A percentile compares a stretch with the other conserved stretches of the same genome.
Evolutionary conservation across 2,888 invertebrate genomes (phyloP).

Genomic region (Chymomyza amoena): DNA sequence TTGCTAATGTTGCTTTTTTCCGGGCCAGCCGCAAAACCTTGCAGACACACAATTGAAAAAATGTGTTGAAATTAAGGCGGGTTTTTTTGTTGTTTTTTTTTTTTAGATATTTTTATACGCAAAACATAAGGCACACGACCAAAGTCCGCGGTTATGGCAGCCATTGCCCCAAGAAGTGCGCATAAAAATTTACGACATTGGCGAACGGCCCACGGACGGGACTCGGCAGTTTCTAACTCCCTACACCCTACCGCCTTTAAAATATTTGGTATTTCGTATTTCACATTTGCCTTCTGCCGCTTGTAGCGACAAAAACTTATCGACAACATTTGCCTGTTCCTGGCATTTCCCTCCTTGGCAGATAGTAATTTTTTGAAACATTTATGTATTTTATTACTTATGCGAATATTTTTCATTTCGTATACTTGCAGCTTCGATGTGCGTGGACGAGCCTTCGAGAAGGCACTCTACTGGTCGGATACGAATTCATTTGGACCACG

Average conservation of each 20-base stretch:
- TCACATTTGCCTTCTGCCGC: neutral
- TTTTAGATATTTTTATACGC: constrained; percentile 26
- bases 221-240: neutral
- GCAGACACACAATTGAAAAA: constrained; percentile 55
- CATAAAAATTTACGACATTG: constrained; percentile 60
- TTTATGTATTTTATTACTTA: neutral
- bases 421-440: constrained; percentile 87
- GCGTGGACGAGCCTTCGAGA: constrained; percentile 88
- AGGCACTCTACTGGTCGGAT: constrained; percentile 91
- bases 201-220: constrained; percentile 8
- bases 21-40: constrained; percentile 1
- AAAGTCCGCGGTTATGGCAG: neutral
- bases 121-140: constrained; percentile 32
- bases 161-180: constrained; percentile 9
- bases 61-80: constrained; percentile 46
- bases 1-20: constrained; percentile 23
- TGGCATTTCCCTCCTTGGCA: constrained; percentile 26
- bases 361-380: neutral
- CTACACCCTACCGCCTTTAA: neutral
- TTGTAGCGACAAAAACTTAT: constrained; percentile 54
- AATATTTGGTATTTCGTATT: neutral
- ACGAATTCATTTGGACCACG: constrained; percentile 90
- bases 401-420: neutral
- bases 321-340: constrained; percentile 37
- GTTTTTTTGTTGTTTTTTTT: constrained; percentile 2